phyloP scores from a whole-genome alignment of 2,797 vertebrate genomes.

The Bradypodion pumilum region DNA sequence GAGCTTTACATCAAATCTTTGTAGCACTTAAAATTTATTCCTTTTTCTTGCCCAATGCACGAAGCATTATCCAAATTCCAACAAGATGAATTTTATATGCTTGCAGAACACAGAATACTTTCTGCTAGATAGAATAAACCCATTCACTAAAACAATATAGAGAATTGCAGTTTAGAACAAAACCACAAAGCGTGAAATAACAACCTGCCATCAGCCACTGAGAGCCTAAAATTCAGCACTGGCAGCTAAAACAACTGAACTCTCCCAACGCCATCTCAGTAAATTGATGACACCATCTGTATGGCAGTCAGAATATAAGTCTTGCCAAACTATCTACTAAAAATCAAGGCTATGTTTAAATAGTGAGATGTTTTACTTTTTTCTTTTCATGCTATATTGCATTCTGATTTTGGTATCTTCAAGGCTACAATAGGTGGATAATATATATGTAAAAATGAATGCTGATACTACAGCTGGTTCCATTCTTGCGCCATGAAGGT shows the following conservation, averaged over 20 bases:
- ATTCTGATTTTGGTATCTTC: not conserved
- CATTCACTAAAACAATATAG: conserved; percentile 57
- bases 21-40: conserved; percentile 24
- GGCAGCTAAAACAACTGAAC: conserved; percentile 54
- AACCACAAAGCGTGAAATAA: conserved; percentile 68
- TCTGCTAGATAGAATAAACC: conserved; percentile 46
- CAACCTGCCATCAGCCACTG: conserved; percentile 64
- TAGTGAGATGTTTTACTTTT: not conserved
- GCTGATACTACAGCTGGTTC: not conserved
- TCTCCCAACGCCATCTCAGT: conserved; percentile 44
- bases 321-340: not conserved
- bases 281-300: conserved; percentile 52
- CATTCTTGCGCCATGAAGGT: not conserved
- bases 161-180: conserved; percentile 63
- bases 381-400: not conserved
- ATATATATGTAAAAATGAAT: not conserved
- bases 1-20: conserved; percentile 33
- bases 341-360: not conserved
- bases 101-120: conserved; percentile 35
- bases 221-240: conserved; percentile 56
- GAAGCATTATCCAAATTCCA: conserved; percentile 35
- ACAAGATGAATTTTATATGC: conserved; percentile 47
- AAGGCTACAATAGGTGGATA: not conserved
- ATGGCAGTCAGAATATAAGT: conserved; percentile 22
- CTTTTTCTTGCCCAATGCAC: conserved; percentile 6